A percentile compares a stretch with the other conserved stretches of the same genome.
phyloP scores from a whole-genome alignment of 1,140 invertebrate genomes.

The Bombus haemorrhoidalis region DNA sequence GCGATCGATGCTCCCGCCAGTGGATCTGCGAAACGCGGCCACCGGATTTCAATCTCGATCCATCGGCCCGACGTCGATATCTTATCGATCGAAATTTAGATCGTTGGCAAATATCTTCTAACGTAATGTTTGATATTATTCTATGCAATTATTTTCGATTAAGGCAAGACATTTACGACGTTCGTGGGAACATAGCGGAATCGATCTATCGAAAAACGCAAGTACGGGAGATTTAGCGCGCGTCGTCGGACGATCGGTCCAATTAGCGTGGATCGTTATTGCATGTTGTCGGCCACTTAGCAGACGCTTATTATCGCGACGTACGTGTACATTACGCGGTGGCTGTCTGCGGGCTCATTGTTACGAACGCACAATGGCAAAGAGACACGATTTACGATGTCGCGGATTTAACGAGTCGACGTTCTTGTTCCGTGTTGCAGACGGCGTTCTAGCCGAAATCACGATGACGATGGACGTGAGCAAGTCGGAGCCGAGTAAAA shows the following conservation, averaged over 20 bases:
- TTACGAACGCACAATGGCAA: conserved; percentile 7
- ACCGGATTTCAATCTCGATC: not conserved
- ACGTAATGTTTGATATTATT: not conserved
- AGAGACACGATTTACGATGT: conserved; percentile 36
- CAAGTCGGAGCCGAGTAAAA: conserved; percentile 85
- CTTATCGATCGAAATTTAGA: not conserved
- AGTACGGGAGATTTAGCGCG: conserved; percentile 22
- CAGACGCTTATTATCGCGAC: conserved; percentile 57
- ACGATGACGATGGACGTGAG: conserved; percentile 90
- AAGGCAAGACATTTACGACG: no score
- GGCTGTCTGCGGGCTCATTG: conserved; percentile 23
- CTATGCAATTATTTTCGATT: not conserved
- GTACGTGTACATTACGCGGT: conserved; percentile 43
- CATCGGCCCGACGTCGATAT: not conserved
- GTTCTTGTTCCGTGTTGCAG: conserved; percentile 71
- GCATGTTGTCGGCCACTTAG: conserved; percentile 65
- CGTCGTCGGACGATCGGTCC: conserved; percentile 54
- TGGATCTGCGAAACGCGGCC: conserved; percentile 30
- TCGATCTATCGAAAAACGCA: not conserved
- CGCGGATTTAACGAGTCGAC: conserved; percentile 24
- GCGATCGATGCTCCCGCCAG: conserved; percentile 24
- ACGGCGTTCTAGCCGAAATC: conserved; percentile 78
- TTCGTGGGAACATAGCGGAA: not conserved
- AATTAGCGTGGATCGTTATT: conserved; percentile 69
- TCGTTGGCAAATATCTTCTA: rapidly evolving